phyloP scores from a whole-genome alignment of 2,113 vertebrate species.

The Gallinago undulata region DNA sequence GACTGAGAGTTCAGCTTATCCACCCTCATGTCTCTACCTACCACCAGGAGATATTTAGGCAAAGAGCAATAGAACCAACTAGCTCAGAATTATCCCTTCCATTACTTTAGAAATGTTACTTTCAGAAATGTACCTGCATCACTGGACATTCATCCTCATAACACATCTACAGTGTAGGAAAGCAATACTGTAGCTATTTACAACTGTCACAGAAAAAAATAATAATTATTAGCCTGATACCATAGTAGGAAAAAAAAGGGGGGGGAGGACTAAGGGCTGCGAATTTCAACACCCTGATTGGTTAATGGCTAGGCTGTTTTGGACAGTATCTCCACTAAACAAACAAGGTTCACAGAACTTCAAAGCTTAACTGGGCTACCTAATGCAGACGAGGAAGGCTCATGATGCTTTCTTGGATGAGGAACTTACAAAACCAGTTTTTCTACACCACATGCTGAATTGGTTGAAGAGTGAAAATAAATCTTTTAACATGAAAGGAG shows the following conservation, averaged over 20 bases:
- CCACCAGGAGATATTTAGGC: neutral
- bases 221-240: neutral
- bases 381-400: neutral
- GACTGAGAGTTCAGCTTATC: neutral
- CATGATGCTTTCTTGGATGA: neutral
- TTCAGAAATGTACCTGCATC: neutral
- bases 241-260: neutral
- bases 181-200: neutral
- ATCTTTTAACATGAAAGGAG: neutral
- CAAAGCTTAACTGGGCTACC: neutral
- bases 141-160: neutral
- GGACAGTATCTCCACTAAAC: neutral
- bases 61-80: neutral
- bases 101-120: neutral
- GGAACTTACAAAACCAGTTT: neutral
- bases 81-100: neutral
- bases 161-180: neutral
- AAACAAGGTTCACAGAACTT: neutral
- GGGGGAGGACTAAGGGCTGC: neutral
- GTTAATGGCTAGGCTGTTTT: neutral
- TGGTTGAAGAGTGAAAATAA: neutral
- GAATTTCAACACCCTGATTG: neutral
- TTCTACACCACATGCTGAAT: neutral
- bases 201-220: neutral
- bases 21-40: rapidly evolving